Conservation (phyloP, 2,888 invertebrate genomes). For the Chymomyza fuscimana region DNA sequence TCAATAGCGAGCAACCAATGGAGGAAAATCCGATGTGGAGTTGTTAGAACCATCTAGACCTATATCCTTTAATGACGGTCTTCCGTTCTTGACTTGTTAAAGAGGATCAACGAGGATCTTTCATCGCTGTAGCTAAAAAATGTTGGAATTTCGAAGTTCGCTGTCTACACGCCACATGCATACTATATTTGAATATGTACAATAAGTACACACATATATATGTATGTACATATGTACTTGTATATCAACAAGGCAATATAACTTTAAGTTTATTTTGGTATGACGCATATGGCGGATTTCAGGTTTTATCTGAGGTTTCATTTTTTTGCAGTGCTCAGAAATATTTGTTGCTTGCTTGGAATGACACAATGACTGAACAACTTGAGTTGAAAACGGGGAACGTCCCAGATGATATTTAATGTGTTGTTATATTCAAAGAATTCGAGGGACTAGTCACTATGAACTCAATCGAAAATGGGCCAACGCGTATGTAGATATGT, state of each 20-base stretch:
- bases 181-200: neutral
- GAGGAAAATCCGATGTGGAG: neutral
- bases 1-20: neutral
- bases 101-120: neutral
- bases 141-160: neutral
- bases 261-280: neutral
- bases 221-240: neutral
- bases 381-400: conserved; percentile 45
- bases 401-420: conserved; percentile 43
- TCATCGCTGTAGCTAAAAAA: neutral
- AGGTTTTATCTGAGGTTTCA: conserved; percentile 20
- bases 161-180: no score
- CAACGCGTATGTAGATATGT: no score
- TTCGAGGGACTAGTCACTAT: neutral
- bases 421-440: neutral
- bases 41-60: neutral
- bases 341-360: conserved; percentile 44
- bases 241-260: neutral
- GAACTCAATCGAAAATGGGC: neutral
- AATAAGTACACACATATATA: neutral
- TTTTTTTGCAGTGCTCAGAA: conserved; percentile 2
- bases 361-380: conserved; percentile 49
- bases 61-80: neutral
- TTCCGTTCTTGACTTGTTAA: no score
- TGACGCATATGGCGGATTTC: conserved; percentile 10